A percentile compares a stretch with the other conserved stretches of the same genome.
These are phyloP conservation scores for Trichonephila clavata DNA, from an alignment of 1,140 invertebrate species.

Conservation along the genomic window DNA sequence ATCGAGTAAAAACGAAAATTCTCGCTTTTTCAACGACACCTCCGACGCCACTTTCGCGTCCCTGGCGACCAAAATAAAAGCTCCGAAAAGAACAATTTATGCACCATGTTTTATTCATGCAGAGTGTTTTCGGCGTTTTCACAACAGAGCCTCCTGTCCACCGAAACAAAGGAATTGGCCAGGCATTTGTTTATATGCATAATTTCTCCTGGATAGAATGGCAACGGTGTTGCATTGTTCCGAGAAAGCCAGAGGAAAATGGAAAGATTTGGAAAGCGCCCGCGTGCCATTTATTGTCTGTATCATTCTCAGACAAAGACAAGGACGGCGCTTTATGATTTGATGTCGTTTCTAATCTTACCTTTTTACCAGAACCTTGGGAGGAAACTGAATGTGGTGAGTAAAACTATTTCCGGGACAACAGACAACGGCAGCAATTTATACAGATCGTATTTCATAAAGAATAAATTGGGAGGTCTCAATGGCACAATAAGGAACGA, in stretches of 20 bases:
- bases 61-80: not conserved
- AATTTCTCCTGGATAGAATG: not conserved
- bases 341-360: not conserved
- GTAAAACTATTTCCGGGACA: not conserved
- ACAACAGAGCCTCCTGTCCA: not conserved
- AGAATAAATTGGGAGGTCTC: not conserved
- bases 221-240: not conserved
- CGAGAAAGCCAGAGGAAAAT: not conserved
- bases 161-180: slow-evolving; percentile 22
- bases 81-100: not conserved
- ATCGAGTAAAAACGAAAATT: not conserved
- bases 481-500: too few relatives aligned
- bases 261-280: not conserved
- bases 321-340: slow-evolving; percentile 9
- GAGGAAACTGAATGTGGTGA: not conserved
- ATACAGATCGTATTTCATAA: not conserved
- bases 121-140: not conserved
- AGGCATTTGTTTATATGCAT: not conserved
- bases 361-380: not conserved
- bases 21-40: not conserved
- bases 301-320: not conserved
- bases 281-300: slow-evolving; percentile 3
- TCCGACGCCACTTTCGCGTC: not conserved
- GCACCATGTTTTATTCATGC: slow-evolving; percentile 16
- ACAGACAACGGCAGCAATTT: not conserved